Conservation (phyloP, 1,140 invertebrate species). For the Drosophila asahinai region DNA sequence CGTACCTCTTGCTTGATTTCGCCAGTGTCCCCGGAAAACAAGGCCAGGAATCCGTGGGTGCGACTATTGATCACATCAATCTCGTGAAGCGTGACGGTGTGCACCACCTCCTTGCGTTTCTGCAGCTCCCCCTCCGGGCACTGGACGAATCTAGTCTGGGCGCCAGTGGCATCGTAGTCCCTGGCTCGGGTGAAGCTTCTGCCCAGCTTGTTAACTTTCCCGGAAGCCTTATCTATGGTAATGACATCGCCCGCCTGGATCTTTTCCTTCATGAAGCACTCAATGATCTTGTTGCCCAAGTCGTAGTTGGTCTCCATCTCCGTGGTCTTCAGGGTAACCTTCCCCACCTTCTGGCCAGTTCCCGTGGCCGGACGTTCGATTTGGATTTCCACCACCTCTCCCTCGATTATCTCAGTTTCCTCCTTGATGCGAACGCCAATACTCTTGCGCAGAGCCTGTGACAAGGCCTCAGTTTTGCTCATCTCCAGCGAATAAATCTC, state of each 20-base stretch:
- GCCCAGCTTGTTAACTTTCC: conserved; percentile 97
- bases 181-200: conserved; percentile 97
- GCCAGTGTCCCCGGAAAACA: conserved; percentile 99
- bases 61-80: conserved; percentile 99
- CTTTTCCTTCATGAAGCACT: conserved; percentile 98
- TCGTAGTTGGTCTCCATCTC: conserved; percentile 99
- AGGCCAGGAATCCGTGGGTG: conserved; percentile 98
- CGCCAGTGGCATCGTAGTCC: conserved; percentile 98
- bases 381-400: conserved; percentile 99
- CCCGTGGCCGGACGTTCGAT: conserved; percentile 97
- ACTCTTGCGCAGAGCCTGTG: conserved; percentile 98
- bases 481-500: conserved; percentile 99
- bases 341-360: conserved; percentile 95
- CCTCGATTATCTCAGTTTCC: conserved; percentile 99
- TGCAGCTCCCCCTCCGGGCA: conserved; percentile 99
- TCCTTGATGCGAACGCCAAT: conserved; percentile 99
- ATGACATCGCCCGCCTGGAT: conserved; percentile 98
- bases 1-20: conserved; percentile 99
- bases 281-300: conserved; percentile 99
- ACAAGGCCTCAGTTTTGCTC: conserved; percentile 99
- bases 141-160: conserved; percentile 97
- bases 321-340: conserved; percentile 98
- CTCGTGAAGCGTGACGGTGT: conserved; percentile 99
- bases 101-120: conserved; percentile 99
- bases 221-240: conserved; percentile 98